Base-by-base conservation (phyloP, 2,888 invertebrate genomes). In the Chaitophorus viminalis region DNA sequence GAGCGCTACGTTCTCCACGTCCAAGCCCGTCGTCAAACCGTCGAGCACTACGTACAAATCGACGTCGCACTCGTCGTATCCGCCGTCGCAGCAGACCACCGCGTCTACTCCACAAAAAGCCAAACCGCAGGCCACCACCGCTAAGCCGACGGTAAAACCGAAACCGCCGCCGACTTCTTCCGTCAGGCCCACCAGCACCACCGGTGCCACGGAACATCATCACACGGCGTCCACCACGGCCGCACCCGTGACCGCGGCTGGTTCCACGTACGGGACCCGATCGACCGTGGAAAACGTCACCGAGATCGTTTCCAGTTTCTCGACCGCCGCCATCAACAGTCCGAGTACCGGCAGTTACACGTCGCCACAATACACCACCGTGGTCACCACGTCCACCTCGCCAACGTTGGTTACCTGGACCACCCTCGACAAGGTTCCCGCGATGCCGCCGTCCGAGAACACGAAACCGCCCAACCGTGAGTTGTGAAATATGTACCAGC, bases 391-490 rank as follows among this genome's bases (percentile, higher is more conserved):
- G 25, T 88, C 90, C 17, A 89, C 91, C 14, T 90, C 91, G 36
- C 91, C 92, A 1, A 91, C 92, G 14, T 89, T 93, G 21, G 92
- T 93, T 17, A 93, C 93, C 0, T 93, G 93, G 93, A 92, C 92
- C 1, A 92, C 92, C 0, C 91, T 91, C 82, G 92, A 92, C 31
- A 92, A 91, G 82, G 91, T 91, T 25, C 89, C 90, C 21, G 89
- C 78, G 21, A 89, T 83, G 18, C 89, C 89, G 18, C 89, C 89
- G 25, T 82, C 90, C 17, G 89, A 89, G 31, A 82, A 85, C 33
- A 83, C 89, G 33, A 89, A 87, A 70, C 88, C 89, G 9, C 79
- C 89, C 4, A 70, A 36, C 18, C 18, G 88, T 88, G n/a, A 72
- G 76, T 60, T 25, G n/a, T 17, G 11, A 46, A 46, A 46, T 8